Conservation (phyloP, 2,888 invertebrate genomes). For the Ceriagrion tenellum region DNA sequence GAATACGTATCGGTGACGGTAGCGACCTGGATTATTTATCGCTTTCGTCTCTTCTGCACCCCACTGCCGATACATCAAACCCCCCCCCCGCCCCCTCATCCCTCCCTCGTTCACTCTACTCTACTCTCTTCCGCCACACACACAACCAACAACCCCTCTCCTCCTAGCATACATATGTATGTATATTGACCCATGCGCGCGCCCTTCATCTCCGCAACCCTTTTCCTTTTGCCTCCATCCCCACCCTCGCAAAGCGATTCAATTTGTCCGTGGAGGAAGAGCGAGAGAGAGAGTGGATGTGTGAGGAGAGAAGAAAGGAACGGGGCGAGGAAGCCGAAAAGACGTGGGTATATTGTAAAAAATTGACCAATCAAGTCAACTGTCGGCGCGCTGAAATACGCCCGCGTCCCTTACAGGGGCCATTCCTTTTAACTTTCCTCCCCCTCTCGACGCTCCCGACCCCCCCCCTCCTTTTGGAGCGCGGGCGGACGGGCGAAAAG, state of each 20-base stretch:
- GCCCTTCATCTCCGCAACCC: background rate
- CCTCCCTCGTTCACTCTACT: background rate
- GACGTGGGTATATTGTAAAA: background rate
- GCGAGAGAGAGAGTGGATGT: background rate
- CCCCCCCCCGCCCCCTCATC: background rate
- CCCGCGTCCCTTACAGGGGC: background rate
- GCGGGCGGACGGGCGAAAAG: background rate
- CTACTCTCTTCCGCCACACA: background rate
- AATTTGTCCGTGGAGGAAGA: background rate
- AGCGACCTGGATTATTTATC: background rate
- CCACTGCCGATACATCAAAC: no score
- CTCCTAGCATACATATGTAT: no score
- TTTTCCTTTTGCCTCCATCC: background rate
- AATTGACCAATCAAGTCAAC: conserved; percentile 18
- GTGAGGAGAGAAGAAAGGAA: background rate
- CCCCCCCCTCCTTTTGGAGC: no score
- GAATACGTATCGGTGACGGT: background rate
- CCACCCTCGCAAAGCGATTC: background rate
- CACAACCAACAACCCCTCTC: background rate
- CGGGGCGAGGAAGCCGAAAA: background rate
- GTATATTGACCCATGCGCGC: no score
- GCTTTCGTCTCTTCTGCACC: background rate
- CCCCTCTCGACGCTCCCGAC: background rate
- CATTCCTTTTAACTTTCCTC: background rate
- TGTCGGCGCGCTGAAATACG: conserved; percentile 2